A percentile compares a stretch with the other conserved stretches of the same genome.
Evolutionary conservation across 1,140 invertebrate species (phyloP).

Genomic region (Bactericera cockerelli): DNA sequence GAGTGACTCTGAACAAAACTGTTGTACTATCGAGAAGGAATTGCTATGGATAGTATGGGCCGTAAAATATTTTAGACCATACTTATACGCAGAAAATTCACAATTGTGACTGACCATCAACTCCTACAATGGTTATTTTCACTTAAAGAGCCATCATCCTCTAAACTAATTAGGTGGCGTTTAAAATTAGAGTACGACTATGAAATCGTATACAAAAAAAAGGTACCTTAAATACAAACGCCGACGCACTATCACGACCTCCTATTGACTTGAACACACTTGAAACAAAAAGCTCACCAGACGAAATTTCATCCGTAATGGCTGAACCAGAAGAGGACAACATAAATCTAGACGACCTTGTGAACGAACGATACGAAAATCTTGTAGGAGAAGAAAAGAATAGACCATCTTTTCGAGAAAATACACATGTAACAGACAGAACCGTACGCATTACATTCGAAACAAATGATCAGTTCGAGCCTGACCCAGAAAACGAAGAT

Average conservation of each 20-base stretch:
- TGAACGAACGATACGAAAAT: not conserved
- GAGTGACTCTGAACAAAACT: no score
- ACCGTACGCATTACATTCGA: not conserved
- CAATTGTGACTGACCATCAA: conserved; percentile 35
- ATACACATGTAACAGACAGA: not conserved
- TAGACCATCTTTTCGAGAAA: not conserved
- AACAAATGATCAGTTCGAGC: not conserved
- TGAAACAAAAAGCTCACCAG: not conserved
- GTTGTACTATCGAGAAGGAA: no score
- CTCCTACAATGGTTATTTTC: conserved; percentile 32
- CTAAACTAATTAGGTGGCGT: conserved; percentile 34
- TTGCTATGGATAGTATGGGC: no score
- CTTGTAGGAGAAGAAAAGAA: not conserved
- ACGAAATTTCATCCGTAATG: not conserved
- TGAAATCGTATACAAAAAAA: conserved; percentile 26
- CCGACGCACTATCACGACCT: conserved; percentile 19
- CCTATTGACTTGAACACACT: not conserved
- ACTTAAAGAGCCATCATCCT: conserved; percentile 32
- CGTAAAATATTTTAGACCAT: conserved; percentile 32
- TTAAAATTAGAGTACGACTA: conserved; percentile 33
- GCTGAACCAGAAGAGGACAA: not conserved
- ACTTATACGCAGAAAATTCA: conserved; percentile 33
- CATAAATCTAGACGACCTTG: not conserved
- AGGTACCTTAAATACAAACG: conserved; percentile 15
- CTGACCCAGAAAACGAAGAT: not conserved